A percentile compares a stretch with the other conserved stretches of the same genome.
Evolutionary conservation across 2,113 vertebrate genomes (phyloP).

Genomic region (Hiodon tergisus): DNA sequence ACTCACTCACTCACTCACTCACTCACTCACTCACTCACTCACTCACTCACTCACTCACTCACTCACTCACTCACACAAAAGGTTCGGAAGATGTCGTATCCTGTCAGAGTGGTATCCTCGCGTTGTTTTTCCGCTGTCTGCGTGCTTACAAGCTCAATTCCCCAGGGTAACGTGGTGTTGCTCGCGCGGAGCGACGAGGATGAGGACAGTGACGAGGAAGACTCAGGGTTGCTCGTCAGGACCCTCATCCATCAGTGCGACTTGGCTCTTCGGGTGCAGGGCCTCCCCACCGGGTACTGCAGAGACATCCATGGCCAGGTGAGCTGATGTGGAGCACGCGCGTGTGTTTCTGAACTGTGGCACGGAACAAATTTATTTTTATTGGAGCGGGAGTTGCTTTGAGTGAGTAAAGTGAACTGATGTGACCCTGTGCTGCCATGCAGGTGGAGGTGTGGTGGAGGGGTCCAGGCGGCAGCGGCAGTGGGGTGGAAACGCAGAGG

Average conservation of each 20-base stretch:
- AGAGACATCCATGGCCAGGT: constrained; percentile 92
- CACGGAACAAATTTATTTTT: background rate
- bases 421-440: background rate
- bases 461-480: constrained; percentile 3
- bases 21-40: background rate
- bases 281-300: constrained; percentile 84
- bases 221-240: constrained; percentile 62
- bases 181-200: constrained; percentile 61
- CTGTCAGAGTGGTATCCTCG: no score
- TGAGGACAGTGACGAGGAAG: constrained; percentile 43
- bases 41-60: background rate
- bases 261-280: constrained; percentile 74
- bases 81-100: background rate
- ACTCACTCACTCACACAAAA: background rate
- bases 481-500: constrained; percentile 30
- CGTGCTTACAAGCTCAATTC: background rate
- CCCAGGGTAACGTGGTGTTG: constrained; percentile 78
- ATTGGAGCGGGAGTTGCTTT: background rate
- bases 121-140: no score
- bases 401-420: background rate
- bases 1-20: background rate
- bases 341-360: background rate
- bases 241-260: constrained; percentile 78
- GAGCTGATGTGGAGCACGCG: background rate
- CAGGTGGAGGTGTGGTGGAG: constrained; percentile 79